These are phyloP conservation scores for Bradypodion ventrale DNA, from an alignment of 2,797 vertebrate species.

Conservation along the genomic window DNA sequence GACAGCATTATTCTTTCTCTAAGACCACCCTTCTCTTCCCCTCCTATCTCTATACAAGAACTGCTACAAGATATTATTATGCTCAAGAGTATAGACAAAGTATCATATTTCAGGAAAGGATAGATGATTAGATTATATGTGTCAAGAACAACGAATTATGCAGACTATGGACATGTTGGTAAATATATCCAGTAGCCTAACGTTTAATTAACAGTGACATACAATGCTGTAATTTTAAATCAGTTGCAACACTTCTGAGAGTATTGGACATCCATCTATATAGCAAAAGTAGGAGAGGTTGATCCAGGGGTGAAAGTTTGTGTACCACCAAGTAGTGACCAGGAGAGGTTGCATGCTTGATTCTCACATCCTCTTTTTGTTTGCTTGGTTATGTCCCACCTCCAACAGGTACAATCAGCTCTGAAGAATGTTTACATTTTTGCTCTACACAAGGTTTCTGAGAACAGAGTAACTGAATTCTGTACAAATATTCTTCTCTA, in stretches of 20 bases:
- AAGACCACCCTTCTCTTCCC: background rate
- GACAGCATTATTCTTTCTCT: background rate
- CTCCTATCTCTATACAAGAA: rapidly evolving
- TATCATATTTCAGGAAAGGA: background rate
- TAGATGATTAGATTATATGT: background rate
- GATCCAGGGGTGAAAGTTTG: background rate
- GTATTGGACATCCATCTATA: background rate
- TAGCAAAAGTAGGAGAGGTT: background rate
- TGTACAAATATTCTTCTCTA: background rate
- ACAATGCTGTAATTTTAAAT: background rate
- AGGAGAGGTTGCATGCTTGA: too few species aligned
- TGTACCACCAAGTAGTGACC: too few species aligned
- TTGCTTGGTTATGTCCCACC: too few species aligned
- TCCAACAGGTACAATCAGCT: background rate
- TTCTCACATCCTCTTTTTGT: too few species aligned
- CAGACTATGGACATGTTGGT: background rate
- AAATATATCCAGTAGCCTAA: background rate
- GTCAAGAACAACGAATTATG: background rate
- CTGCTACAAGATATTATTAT: background rate
- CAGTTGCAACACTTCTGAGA: background rate
- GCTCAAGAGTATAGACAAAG: background rate
- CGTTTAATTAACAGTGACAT: slow-evolving; percentile 7
- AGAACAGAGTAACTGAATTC: background rate
- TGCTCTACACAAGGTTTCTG: background rate
- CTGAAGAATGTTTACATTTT: background rate